Evolutionary conservation across 2,888 invertebrate species (phyloP).

Genomic region (Conus canariensis): DNA sequence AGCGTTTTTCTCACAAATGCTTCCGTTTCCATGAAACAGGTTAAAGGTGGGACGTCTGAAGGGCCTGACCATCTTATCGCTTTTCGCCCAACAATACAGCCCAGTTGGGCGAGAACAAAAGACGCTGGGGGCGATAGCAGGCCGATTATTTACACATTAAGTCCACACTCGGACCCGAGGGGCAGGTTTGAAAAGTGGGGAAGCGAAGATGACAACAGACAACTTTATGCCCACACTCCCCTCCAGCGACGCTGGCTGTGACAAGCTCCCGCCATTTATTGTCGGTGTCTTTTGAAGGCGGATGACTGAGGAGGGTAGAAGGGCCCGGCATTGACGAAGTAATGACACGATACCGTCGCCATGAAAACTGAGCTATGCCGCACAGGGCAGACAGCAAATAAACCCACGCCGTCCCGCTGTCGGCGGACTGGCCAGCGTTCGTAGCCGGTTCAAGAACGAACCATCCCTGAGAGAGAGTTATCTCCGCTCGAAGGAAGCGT

Average conservation of each 20-base stretch:
- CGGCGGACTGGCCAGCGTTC: background rate
- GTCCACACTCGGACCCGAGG: background rate
- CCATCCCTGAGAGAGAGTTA: background rate
- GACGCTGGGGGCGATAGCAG: background rate
- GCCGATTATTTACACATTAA: background rate
- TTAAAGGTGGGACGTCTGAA: too few relatives aligned
- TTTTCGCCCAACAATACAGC: background rate
- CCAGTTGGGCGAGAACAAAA: background rate
- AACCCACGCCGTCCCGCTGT: background rate
- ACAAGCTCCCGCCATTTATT: slow-evolving; percentile 20
- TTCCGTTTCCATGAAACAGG: too few relatives aligned
- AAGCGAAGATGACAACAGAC: slow-evolving; percentile 7
- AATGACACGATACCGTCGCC: slow-evolving; percentile 23
- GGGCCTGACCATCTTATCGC: background rate
- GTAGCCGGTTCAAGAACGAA: background rate
- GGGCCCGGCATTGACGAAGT: background rate
- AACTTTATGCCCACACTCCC: background rate
- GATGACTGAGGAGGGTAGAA: background rate
- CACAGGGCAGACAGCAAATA: background rate
- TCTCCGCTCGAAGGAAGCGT: background rate
- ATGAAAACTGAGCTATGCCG: slow-evolving; percentile 31
- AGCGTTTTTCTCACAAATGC: background rate
- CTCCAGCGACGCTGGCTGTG: background rate
- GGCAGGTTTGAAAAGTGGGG: background rate
- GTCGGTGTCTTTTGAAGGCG: background rate